Percentiles rank a stretch among this genome's conserved stretches.
Evolutionary conservation across 2,113 vertebrate genomes (phyloP).

Genomic region (Melanostigma gelatinosum): DNA sequence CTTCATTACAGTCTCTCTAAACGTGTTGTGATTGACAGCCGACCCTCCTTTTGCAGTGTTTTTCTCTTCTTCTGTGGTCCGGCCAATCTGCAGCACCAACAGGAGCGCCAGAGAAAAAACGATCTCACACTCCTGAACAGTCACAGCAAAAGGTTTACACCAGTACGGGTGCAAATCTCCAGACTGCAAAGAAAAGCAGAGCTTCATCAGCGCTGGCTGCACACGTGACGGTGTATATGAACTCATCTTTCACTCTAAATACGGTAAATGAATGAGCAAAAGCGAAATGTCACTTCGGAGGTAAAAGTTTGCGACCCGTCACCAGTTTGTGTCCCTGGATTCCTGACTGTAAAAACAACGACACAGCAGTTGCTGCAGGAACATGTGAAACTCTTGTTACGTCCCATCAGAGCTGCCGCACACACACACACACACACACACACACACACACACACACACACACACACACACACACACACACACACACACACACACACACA

Average conservation of each 20-base stretch:
- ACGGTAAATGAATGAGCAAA: neutral
- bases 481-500: slow-evolving; percentile 32
- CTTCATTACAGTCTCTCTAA: slow-evolving; percentile 27
- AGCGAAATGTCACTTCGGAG: neutral
- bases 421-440: slow-evolving; percentile 44
- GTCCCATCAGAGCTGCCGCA: slow-evolving; percentile 30
- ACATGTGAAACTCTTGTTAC: slow-evolving; percentile 41
- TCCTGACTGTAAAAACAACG: slow-evolving; percentile 58
- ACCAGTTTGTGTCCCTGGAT: slow-evolving; percentile 36
- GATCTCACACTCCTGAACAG: neutral
- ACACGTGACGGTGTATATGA: neutral
- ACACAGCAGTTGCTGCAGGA: slow-evolving; percentile 39
- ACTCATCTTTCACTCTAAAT: neutral
- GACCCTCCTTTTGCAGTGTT: neutral
- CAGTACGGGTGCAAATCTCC: neutral
- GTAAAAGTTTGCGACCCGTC: slow-evolving; percentile 30
- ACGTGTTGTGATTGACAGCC: slow-evolving; percentile 42
- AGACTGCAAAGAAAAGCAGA: neutral
- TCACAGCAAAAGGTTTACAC: neutral
- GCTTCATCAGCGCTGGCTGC: neutral
- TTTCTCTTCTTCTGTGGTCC: slow-evolving; percentile 42
- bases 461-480: slow-evolving; percentile 11
- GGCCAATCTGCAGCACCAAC: neutral
- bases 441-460: slow-evolving; percentile 43
- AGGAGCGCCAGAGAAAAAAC: neutral